A percentile compares a stretch with the other conserved stretches of the same genome.
Conservation (phyloP, 2,888 invertebrate genomes). For the Alloplasta piceator region DNA sequence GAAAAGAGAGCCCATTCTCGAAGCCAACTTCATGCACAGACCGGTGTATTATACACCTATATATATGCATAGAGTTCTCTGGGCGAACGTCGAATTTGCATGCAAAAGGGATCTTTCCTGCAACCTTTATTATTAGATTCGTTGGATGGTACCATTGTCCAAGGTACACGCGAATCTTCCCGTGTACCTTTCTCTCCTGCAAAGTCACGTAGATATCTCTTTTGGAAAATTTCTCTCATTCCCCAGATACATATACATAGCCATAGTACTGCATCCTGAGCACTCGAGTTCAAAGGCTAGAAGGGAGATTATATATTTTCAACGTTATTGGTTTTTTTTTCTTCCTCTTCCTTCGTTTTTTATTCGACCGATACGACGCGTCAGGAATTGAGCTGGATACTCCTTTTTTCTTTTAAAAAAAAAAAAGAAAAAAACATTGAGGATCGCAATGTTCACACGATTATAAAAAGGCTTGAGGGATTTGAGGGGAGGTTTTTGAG, state of each 20-base stretch:
- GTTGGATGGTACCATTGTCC: slow-evolving; percentile 65
- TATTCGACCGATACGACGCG: not conserved
- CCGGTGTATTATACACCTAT: slow-evolving; percentile 23
- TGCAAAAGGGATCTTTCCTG: slow-evolving; percentile 70
- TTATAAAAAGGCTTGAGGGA: slow-evolving; percentile 54
- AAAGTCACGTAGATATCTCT: slow-evolving; percentile 41
- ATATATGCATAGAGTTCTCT: slow-evolving; percentile 8
- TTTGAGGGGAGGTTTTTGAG: slow-evolving; percentile 38
- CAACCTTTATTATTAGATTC: slow-evolving; percentile 73
- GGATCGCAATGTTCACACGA: slow-evolving; percentile 40
- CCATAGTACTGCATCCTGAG: slow-evolving; percentile 14
- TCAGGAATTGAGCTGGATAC: too few relatives aligned
- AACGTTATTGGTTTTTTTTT: slow-evolving; percentile 1
- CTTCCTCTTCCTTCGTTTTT: not conserved
- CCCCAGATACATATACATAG: not conserved
- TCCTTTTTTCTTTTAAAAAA: too few relatives aligned
- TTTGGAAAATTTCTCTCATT: not conserved
- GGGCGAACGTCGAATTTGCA: slow-evolving; percentile 70
- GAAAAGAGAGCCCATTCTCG: slow-evolving; percentile 38
- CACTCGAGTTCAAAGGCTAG: slow-evolving; percentile 31
- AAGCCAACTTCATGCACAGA: slow-evolving; percentile 30
- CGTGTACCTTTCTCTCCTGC: slow-evolving; percentile 37
- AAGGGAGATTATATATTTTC: slow-evolving; percentile 6
- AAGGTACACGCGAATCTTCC: slow-evolving; percentile 32
- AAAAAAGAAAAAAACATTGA: too few relatives aligned